phyloP scores from a whole-genome alignment of 2,797 vertebrate genomes.

The Rhinella marina region DNA sequence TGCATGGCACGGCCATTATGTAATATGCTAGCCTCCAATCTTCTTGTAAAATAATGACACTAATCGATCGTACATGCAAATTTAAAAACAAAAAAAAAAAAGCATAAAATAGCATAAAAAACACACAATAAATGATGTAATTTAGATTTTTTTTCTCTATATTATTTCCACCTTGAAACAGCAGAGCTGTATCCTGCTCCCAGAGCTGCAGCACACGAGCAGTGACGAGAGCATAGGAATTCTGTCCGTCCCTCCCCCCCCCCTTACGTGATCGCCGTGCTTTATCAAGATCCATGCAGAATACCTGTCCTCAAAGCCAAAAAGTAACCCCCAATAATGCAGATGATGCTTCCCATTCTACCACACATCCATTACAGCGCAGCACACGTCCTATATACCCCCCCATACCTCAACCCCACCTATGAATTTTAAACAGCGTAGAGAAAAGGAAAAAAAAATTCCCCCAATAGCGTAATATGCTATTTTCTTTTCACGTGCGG shows the following conservation, averaged over 20 bases:
- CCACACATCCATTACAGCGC: conserved; percentile 42
- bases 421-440: conserved; percentile 47
- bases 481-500: conserved; percentile 28
- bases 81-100: neutral
- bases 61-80: neutral
- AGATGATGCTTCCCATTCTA: conserved; percentile 28
- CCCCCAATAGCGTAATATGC: conserved; percentile 5
- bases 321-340: conserved; percentile 47
- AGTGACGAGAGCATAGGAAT: conserved; percentile 10
- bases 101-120: neutral
- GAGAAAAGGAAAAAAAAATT: neutral
- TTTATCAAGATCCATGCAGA: conserved; percentile 18
- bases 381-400: conserved; percentile 17
- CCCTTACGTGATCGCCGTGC: neutral
- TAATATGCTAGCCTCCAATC: neutral
- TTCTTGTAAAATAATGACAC: neutral
- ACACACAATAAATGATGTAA: neutral
- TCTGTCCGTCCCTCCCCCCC: neutral
- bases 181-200: no score
- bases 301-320: conserved; percentile 33
- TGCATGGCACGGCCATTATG: conserved; percentile 1
- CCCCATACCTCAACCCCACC: conserved; percentile 17
- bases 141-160: neutral
- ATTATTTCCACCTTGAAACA: no score
- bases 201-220: neutral